A percentile compares a stretch with the other conserved stretches of the same genome.
Evolutionary conservation across 2,888 invertebrate species (phyloP).

Genomic region (Patella pellucida): DNA sequence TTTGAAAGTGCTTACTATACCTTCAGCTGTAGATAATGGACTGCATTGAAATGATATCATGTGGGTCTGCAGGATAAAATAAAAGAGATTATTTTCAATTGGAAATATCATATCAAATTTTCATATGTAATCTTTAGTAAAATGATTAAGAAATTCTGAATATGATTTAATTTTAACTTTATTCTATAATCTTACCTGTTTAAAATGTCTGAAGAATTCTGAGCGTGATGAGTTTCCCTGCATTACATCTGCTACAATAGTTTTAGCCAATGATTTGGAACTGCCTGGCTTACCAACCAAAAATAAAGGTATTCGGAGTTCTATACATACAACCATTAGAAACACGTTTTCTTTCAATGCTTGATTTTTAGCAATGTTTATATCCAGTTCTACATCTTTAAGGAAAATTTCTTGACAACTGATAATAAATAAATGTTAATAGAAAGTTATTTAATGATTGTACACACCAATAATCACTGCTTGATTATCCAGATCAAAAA

Average conservation of each 20-base stretch:
- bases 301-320: constrained; percentile 67
- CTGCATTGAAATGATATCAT: constrained; percentile 69
- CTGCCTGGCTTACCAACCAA: constrained; percentile 70
- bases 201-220: constrained; percentile 57
- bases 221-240: constrained; percentile 60
- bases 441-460: too few species aligned
- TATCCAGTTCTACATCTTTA: constrained; percentile 50
- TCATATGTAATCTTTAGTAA: too few species aligned
- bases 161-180: not conserved
- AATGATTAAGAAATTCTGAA: too few species aligned
- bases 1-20: constrained; percentile 61
- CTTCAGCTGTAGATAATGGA: constrained; percentile 63
- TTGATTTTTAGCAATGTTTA: constrained; percentile 63
- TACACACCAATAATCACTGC: too few species aligned
- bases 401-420: constrained; percentile 65
- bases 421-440: constrained; percentile 14
- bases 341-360: constrained; percentile 69
- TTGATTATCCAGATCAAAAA: too few species aligned
- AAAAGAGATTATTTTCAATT: not conserved
- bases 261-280: constrained; percentile 68
- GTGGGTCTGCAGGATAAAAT: constrained; percentile 47
- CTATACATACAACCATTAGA: constrained; percentile 69
- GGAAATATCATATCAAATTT: too few species aligned
- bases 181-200: constrained; percentile 47
- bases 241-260: constrained; percentile 67